Conservation (phyloP, 2,888 invertebrate genomes). For the Caenorhabditis sp. region DNA sequence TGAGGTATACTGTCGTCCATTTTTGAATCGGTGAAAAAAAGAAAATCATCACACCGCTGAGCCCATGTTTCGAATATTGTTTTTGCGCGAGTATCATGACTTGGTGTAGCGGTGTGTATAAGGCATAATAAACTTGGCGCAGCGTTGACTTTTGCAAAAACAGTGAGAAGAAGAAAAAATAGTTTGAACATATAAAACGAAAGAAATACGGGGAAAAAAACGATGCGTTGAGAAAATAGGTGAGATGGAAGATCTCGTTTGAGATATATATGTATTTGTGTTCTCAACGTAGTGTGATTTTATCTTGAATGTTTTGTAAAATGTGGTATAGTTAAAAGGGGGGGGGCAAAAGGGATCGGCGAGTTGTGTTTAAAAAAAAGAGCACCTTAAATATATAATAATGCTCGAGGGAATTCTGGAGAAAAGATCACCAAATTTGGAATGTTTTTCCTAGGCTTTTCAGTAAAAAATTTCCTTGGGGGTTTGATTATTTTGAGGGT, state of each 20-base stretch:
- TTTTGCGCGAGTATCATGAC: conserved; percentile 56
- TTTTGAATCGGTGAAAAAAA: conserved; percentile 60
- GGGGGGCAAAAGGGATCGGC: no score
- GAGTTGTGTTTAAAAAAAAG: no score
- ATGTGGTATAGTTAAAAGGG: no score
- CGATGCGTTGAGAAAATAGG: neutral
- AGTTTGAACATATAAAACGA: neutral
- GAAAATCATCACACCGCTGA: conserved; percentile 53
- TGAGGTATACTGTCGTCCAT: conserved; percentile 55
- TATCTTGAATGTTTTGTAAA: no score
- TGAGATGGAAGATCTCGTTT: neutral
- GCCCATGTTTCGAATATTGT: conserved; percentile 61
- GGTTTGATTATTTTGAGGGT: no score
- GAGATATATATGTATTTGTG: neutral
- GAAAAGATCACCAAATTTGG: no score
- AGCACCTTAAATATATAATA: no score
- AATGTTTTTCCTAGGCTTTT: no score
- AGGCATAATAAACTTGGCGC: conserved; percentile 50
- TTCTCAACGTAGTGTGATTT: neutral
- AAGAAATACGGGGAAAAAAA: no score
- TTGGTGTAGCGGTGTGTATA: conserved; percentile 60
- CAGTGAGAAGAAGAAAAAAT: conserved; percentile 6
- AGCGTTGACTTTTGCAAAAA: neutral
- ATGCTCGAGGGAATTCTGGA: no score
- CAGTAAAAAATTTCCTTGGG: no score